These are phyloP conservation scores for Thyatira batis DNA, from an alignment of 2,888 invertebrate species.

Conservation along the genomic window DNA sequence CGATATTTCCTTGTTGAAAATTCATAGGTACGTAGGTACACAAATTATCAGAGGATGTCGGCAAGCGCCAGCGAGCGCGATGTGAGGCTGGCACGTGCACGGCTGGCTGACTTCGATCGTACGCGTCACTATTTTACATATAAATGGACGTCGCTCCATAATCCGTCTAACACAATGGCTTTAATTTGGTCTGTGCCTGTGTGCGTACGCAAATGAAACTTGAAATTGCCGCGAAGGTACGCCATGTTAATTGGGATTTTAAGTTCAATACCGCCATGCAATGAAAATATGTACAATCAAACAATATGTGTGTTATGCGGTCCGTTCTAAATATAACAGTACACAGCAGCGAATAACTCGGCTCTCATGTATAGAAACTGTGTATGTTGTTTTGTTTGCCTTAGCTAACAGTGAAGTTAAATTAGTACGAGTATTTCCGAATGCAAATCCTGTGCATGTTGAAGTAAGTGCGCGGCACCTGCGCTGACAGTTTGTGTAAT, in stretches of 20 bases:
- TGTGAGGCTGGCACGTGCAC: conserved; percentile 46
- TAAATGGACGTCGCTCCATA: conserved; percentile 78
- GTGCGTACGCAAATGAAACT: conserved; percentile 65
- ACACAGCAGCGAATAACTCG: conserved; percentile 28
- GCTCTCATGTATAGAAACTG: conserved; percentile 40
- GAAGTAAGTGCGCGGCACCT: conserved; percentile 66
- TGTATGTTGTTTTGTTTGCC: conserved; percentile 63
- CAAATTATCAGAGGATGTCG: conserved; percentile 44
- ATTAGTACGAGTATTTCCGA: conserved; percentile 72
- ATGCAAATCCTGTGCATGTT: conserved; percentile 66
- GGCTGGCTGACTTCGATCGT: conserved; percentile 62
- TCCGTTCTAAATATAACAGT: background rate
- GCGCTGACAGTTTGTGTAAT: conserved; percentile 78
- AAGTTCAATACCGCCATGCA: background rate
- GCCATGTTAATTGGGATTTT: conserved; percentile 4
- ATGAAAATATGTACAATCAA: background rate
- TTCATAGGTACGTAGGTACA: conserved; percentile 45
- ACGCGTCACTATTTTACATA: conserved; percentile 80
- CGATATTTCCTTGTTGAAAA: conserved; percentile 28
- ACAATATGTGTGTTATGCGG: background rate
- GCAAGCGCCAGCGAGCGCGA: conserved; percentile 35
- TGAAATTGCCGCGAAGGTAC: conserved; percentile 47
- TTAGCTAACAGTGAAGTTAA: conserved; percentile 71
- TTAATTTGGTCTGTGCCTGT: conserved; percentile 72
- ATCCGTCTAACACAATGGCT: conserved; percentile 78